Base-by-base conservation (phyloP, 2,113 vertebrate genomes). In the Corynorhinus townsendii region DNA sequence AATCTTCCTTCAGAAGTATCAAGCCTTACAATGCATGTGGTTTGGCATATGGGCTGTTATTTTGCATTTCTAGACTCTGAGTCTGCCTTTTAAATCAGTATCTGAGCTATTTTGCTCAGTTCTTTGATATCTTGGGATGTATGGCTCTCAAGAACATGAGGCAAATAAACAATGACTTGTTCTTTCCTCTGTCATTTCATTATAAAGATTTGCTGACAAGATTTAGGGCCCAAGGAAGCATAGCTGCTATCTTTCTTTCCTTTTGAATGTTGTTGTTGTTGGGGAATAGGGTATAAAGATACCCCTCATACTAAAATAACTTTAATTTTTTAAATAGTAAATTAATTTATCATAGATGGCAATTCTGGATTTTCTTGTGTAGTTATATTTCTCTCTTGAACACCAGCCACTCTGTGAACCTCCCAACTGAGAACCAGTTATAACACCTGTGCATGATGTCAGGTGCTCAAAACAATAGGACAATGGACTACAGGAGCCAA, bases 1-100 rank as follows among this genome's bases (percentile, higher is more conserved):
- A 96, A 86, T 96, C 93, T 96, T 96, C 72, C 86, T 88, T 92
- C 86, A 96, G 86, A 96, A 97, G 95, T 81, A 95, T 66, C 77
- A 80, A 96, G 95, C 24, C 89, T 96, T 84, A 91, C 45, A 77
- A 95, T 95, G 56, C 95, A 96, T 96, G 97, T 92, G 95, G 87
- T 43, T 96, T 96, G 92, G 92, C 96, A 97, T 96, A 97, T 94
- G 96, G 92, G 75, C 69, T 91, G 93, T 96, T 96, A 95, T 93
- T 97, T 95, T 95, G 82, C 35, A 64, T 95, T 95, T 97, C 97
- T 96, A 92, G 95, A 95, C 66, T 95, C 95, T 86, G 56, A 95
- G 54, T 95, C 95, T 97, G 95, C 38, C 95, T 97, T 93, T 92
- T 95, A 90, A 73, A 80, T 89, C 77, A 64, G 92, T 43, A 91